phyloP scores from a whole-genome alignment of 2,113 vertebrate genomes.

The Aphelocoma coerulescens region DNA sequence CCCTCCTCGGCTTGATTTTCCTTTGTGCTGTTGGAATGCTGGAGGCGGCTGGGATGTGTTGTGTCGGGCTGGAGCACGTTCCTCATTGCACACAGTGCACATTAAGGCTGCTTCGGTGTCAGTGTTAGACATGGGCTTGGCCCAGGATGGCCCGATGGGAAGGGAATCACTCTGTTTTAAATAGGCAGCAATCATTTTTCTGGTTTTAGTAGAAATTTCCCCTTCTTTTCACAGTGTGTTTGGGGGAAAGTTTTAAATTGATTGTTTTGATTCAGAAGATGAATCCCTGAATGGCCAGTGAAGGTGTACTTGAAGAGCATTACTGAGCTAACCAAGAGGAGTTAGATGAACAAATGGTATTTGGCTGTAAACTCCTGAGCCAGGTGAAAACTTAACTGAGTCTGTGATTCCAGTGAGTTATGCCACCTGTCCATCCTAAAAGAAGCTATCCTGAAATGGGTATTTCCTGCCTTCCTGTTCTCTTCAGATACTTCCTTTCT shows the following conservation, averaged over 20 bases:
- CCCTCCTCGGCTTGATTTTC: background rate
- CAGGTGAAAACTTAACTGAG: background rate
- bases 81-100: background rate
- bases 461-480: constrained; percentile 13
- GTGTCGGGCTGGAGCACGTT: background rate
- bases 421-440: background rate
- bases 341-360: background rate
- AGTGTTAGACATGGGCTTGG: background rate
- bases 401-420: constrained; percentile 9
- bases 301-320: background rate
- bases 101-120: background rate
- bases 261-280: background rate
- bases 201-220: background rate
- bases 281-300: background rate
- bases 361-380: background rate
- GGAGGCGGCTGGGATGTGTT: background rate
- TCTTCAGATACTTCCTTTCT: background rate
- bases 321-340: background rate
- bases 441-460: background rate
- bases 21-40: background rate
- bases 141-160: background rate
- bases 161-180: background rate
- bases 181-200: background rate
- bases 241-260: background rate
- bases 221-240: background rate